Percentiles rank a stretch among this genome's conserved stretches.
phyloP scores from a whole-genome alignment of 2,797 vertebrate species.

The Carapus acus region DNA sequence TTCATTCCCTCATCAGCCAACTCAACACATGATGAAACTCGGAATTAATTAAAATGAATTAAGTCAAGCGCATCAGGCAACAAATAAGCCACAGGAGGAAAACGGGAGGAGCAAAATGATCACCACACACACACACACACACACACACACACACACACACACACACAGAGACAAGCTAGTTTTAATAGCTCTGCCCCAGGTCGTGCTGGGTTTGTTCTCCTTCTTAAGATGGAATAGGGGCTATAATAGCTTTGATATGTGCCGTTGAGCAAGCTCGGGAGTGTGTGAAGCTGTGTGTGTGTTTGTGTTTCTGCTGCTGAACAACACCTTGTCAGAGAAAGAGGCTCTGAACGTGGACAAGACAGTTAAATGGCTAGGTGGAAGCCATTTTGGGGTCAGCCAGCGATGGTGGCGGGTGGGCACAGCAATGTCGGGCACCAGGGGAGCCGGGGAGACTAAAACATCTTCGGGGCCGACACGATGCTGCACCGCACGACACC shows the following conservation, averaged over 20 bases:
- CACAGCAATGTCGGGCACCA: constrained; percentile 10
- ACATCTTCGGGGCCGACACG: constrained; percentile 29
- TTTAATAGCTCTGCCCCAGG: constrained; percentile 19
- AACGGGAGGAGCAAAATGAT: not conserved
- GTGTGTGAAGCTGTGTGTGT: constrained; percentile 23
- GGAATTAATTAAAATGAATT: no score
- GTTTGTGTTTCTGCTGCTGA: no score
- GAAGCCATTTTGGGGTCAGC: constrained; percentile 46
- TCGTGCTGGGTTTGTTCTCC: constrained; percentile 15
- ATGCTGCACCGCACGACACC: constrained; percentile 35
- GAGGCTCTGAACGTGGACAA: constrained; percentile 48
- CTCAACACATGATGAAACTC: no score
- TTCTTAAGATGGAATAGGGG: constrained; percentile 11
- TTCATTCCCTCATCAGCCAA: no score
- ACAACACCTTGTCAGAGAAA: constrained; percentile 34
- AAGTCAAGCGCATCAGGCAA: not conserved
- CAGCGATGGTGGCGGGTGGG: no score
- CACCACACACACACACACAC: not conserved
- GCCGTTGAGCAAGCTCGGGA: constrained; percentile 18
- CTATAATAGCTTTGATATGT: constrained; percentile 37
- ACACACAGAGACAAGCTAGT: not conserved
- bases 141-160: not conserved
- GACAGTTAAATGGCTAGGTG: constrained; percentile 55
- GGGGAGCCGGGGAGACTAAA: constrained; percentile 41
- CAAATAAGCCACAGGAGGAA: constrained; percentile 14